Conservation (phyloP, 2,888 invertebrate genomes). For the Drosophila mimetica region DNA sequence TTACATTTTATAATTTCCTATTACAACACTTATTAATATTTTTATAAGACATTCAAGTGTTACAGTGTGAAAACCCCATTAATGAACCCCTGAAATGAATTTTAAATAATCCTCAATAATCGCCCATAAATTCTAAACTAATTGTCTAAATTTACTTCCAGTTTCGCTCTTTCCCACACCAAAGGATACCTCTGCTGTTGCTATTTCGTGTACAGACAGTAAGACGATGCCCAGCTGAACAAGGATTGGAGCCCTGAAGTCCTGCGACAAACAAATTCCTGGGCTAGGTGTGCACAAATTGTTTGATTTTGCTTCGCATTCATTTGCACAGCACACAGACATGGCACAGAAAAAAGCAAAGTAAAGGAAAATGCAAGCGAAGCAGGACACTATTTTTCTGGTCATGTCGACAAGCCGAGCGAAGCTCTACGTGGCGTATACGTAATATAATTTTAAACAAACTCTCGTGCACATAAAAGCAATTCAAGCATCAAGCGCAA, state of each 20-base stretch:
- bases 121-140: not conserved
- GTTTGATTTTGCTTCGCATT: constrained; percentile 42
- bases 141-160: not conserved
- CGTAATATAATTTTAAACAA: constrained; percentile 61
- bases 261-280: constrained; percentile 26
- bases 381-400: constrained; percentile 11
- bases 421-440: constrained; percentile 46
- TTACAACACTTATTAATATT: too few species aligned
- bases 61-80: too few species aligned
- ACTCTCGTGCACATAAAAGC: constrained; percentile 59
- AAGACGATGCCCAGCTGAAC: not conserved
- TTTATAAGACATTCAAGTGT: too few species aligned
- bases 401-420: constrained; percentile 31
- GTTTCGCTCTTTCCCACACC: not conserved
- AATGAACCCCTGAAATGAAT: not conserved
- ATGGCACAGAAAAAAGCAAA: not conserved
- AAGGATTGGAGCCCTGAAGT: constrained; percentile 8
- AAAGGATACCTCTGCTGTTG: not conserved
- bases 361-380: constrained; percentile 17
- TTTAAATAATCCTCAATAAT: not conserved
- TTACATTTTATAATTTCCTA: too few species aligned
- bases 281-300: constrained; percentile 38
- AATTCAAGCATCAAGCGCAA: constrained; percentile 54
- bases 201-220: constrained; percentile 4
- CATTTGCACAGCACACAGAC: constrained; percentile 35